These are phyloP conservation scores for Taurulus bubalis DNA, from an alignment of 2,113 vertebrate genomes.

Conservation along the genomic window DNA sequence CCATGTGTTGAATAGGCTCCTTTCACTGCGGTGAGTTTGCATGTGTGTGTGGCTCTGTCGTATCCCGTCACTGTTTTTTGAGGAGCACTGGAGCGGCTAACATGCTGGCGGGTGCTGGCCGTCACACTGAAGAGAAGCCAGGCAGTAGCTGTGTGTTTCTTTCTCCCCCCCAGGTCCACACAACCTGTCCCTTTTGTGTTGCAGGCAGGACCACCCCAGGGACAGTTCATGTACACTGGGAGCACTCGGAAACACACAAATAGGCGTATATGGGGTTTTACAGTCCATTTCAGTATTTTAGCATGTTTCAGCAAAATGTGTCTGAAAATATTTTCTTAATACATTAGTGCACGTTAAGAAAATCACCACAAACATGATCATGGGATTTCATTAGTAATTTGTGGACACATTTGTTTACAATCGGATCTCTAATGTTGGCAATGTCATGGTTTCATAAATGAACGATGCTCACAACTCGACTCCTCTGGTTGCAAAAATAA, in stretches of 20 bases:
- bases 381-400: no score
- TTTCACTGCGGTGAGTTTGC: conserved; percentile 39
- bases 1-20: conserved; percentile 45
- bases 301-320: neutral
- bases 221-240: conserved; percentile 19
- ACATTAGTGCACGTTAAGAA: no score
- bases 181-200: conserved; percentile 71
- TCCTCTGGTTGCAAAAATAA: no score
- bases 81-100: conserved; percentile 67
- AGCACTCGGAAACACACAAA: conserved; percentile 26
- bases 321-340: neutral
- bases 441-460: no score
- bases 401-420: no score
- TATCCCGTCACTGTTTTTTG: conserved; percentile 61
- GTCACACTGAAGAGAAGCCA: conserved; percentile 58
- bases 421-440: no score
- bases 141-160: conserved; percentile 63
- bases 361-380: no score
- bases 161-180: conserved; percentile 57
- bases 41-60: conserved; percentile 47
- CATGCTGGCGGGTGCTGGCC: conserved; percentile 67
- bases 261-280: neutral
- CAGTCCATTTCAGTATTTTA: conserved; percentile 7
- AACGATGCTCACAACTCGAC: no score
- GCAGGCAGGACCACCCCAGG: conserved; percentile 40